These are phyloP conservation scores for Glyphotaelius pellucidus DNA, from an alignment of 2,888 invertebrate genomes.

Conservation along the genomic window DNA sequence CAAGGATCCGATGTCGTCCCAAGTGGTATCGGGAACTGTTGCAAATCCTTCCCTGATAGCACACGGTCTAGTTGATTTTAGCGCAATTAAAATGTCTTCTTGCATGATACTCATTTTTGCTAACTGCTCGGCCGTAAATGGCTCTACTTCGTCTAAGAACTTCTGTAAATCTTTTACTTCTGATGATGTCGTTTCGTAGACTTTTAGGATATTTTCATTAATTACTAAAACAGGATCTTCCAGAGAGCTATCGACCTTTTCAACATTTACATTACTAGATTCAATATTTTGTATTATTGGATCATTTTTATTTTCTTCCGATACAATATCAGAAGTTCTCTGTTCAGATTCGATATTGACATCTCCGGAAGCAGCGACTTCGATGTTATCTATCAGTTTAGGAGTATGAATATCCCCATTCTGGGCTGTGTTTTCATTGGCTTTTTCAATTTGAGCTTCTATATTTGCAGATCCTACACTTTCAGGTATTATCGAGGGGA, in stretches of 20 bases:
- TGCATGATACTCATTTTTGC: constrained; percentile 82
- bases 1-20: constrained; percentile 97
- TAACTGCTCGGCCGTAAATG: constrained; percentile 81
- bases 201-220: constrained; percentile 4
- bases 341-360: background rate
- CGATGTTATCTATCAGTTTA: background rate
- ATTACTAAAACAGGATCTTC: constrained; percentile 40
- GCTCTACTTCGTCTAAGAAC: constrained; percentile 79
- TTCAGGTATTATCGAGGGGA: constrained; percentile 56
- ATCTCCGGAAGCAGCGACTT: background rate
- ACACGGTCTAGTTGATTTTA: constrained; percentile 92
- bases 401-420: constrained; percentile 53
- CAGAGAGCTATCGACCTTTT: constrained; percentile 62
- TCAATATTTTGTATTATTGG: constrained; percentile 2
- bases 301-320: constrained; percentile 22
- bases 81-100: constrained; percentile 86
- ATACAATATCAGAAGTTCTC: background rate
- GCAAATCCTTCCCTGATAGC: constrained; percentile 98
- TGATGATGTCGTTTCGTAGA: constrained; percentile 42
- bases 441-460: constrained; percentile 63
- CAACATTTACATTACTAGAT: background rate
- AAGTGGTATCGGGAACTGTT: constrained; percentile 97
- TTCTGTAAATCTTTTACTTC: constrained; percentile 63
- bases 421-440: constrained; percentile 40
- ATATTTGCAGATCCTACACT: constrained; percentile 66